Conservation (phyloP, 1,140 invertebrate genomes). For the Trachymyrmex cornetzi region DNA sequence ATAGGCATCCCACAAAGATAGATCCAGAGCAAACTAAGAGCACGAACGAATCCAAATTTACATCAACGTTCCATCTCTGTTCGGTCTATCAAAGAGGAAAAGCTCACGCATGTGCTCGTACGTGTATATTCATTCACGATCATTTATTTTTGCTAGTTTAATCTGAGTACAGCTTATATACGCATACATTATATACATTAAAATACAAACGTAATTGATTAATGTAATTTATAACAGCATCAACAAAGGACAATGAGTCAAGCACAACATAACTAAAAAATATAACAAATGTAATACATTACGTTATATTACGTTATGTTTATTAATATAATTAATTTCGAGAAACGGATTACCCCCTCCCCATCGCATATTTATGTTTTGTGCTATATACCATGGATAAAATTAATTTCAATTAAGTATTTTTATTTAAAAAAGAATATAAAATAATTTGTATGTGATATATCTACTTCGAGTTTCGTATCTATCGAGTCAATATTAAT, state of each 20-base stretch:
- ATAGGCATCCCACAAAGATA: not conserved
- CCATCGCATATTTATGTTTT: not conserved
- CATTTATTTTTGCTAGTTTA: not conserved
- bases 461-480: not conserved
- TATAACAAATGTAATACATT: too few species aligned
- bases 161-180: not conserved
- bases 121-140: not conserved
- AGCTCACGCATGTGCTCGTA: not conserved
- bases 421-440: not conserved
- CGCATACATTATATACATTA: not conserved
- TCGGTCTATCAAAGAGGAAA: not conserved
- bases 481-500: not conserved
- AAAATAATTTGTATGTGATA: not conserved
- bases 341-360: not conserved
- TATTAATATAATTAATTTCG: not conserved
- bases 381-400: not conserved
- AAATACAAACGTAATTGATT: not conserved
- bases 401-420: not conserved
- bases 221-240: too few species aligned
- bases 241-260: too few species aligned
- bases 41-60: slow-evolving; percentile 1
- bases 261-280: too few species aligned
- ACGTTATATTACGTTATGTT: too few species aligned
- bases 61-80: not conserved
- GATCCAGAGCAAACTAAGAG: not conserved